phyloP scores from a whole-genome alignment of 2,888 invertebrate species.

The Lasioglossum figueresi region DNA sequence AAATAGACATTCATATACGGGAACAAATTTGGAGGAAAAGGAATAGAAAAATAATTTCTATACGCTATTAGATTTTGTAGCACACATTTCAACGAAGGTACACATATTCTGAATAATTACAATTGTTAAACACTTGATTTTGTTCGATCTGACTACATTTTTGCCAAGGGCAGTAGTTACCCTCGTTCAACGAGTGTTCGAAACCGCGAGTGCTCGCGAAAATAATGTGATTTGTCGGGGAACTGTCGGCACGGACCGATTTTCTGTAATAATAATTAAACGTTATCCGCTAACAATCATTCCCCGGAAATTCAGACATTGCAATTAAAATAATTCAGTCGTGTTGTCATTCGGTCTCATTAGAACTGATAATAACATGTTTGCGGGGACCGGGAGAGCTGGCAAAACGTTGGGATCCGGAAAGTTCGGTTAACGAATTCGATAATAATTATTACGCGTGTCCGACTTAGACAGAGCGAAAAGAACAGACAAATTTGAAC shows the following conservation, averaged over 20 bases:
- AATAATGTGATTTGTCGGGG: not conserved
- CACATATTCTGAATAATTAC: not conserved
- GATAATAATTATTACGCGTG: conserved; percentile 33
- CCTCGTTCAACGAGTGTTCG: not conserved
- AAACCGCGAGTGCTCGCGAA: conserved; percentile 5
- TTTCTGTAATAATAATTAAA: not conserved
- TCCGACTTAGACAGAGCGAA: conserved; percentile 13
- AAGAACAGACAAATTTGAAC: conserved; percentile 13
- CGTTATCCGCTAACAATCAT: not conserved
- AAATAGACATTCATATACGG: not conserved
- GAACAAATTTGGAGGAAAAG: not conserved
- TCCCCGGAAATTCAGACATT: conserved; percentile 35
- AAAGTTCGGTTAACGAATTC: conserved; percentile 43
- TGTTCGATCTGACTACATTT: not conserved
- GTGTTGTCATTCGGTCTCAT: not conserved
- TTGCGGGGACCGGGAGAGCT: not conserved
- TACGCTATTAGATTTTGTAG: not conserved
- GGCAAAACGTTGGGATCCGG: conserved; percentile 10
- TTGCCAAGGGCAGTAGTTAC: not conserved
- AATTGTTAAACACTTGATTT: not conserved
- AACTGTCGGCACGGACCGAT: not conserved
- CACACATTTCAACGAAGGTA: not conserved
- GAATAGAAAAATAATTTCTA: not conserved
- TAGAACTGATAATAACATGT: conserved; percentile 14
- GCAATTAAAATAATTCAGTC: conserved; percentile 11